Evolutionary conservation across 2,888 invertebrate genomes (phyloP).

Genomic region (Synergus gifuensis): DNA sequence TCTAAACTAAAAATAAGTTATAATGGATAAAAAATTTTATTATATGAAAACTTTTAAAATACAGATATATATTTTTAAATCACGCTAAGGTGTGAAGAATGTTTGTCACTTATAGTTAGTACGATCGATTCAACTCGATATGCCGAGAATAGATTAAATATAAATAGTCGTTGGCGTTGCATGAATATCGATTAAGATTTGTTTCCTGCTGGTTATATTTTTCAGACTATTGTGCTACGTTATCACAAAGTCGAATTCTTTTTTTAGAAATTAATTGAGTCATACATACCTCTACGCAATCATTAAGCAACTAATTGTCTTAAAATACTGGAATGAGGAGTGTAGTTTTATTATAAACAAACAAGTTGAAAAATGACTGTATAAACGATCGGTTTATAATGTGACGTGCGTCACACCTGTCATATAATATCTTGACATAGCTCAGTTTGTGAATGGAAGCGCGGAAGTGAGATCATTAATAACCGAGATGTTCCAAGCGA

Average conservation of each 20-base stretch:
- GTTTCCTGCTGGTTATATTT: not conserved
- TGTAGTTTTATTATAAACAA: not conserved
- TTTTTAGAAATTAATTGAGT: not conserved
- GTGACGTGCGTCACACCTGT: not conserved
- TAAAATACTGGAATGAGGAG: not conserved
- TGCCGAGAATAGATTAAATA: slow-evolving; percentile 29
- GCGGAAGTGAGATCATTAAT: not conserved
- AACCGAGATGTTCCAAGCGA: too few species aligned
- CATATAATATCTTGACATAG: not conserved
- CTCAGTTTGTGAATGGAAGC: slow-evolving; percentile 1
- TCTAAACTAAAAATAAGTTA: too few species aligned
- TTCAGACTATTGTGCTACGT: slow-evolving; percentile 8
- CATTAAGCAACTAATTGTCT: not conserved
- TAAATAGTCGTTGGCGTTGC: slow-evolving; percentile 1
- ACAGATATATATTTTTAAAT: not conserved
- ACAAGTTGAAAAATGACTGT: not conserved
- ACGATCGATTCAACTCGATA: slow-evolving; percentile 22
- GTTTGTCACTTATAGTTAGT: slow-evolving; percentile 7
- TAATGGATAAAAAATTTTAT: too few species aligned
- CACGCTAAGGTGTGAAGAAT: not conserved
- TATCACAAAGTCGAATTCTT: too few species aligned
- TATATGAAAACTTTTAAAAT: too few species aligned
- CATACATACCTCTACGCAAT: not conserved
- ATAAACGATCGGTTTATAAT: not conserved
- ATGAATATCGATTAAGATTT: slow-evolving; percentile 34